These are phyloP conservation scores for Folsomia candida DNA, from an alignment of 2,888 invertebrate species.

Conservation along the genomic window DNA sequence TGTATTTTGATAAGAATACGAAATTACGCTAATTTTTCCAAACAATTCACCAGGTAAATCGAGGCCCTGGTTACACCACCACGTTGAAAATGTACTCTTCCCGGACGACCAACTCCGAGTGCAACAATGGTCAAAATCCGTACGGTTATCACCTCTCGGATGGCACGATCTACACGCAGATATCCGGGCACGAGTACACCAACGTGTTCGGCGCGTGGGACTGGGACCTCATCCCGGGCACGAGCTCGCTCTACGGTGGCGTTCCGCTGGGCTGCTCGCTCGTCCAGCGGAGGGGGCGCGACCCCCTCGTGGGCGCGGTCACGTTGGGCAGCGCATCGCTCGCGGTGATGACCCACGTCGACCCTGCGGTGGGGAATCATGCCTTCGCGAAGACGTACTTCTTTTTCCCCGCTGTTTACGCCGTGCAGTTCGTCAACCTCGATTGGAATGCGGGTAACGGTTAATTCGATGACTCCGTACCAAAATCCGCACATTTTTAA, in stretches of 20 bases:
- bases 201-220: conserved; percentile 26
- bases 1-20: too few relatives aligned
- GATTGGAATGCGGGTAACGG: neutral
- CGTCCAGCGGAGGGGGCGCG: neutral
- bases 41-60: too few relatives aligned
- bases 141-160: conserved; percentile 25
- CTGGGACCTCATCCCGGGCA: conserved; percentile 23
- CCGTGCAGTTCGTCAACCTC: neutral
- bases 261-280: neutral
- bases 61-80: conserved; percentile 11
- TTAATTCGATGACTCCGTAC: too few relatives aligned
- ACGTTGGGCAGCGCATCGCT: neutral
- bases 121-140: conserved; percentile 24
- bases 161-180: conserved; percentile 17
- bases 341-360: neutral
- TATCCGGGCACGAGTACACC: conserved; percentile 18
- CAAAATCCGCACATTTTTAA: too few relatives aligned
- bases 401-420: neutral
- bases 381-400: neutral
- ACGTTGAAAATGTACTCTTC: conserved; percentile 23
- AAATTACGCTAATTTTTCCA: too few relatives aligned
- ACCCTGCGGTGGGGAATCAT: neutral
- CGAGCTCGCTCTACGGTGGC: neutral
- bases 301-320: neutral
- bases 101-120: conserved; percentile 23